These are phyloP conservation scores for Chauna torquata DNA, from an alignment of 2,113 vertebrate genomes.

Conservation along the genomic window DNA sequence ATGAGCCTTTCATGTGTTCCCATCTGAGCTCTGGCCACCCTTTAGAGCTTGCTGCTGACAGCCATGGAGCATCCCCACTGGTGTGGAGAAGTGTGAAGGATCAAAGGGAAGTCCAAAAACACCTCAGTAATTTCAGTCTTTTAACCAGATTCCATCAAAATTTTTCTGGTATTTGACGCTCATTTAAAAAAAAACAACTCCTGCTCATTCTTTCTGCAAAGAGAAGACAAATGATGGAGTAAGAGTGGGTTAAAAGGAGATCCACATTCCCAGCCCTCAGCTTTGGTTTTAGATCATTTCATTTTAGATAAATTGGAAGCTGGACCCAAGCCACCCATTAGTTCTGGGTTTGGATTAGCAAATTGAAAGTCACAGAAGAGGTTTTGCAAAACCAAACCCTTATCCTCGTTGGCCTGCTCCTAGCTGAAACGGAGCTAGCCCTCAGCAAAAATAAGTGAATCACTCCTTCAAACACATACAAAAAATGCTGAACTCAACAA, in stretches of 20 bases:
- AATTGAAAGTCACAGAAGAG: slow-evolving; percentile 27
- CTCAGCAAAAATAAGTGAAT: slow-evolving; percentile 14
- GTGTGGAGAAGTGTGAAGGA: not conserved
- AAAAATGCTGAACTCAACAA: slow-evolving; percentile 54
- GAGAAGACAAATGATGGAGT: not conserved
- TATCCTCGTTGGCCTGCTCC: slow-evolving; percentile 12
- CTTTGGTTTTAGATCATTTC: not conserved
- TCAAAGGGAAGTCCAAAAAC: no score
- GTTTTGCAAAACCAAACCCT: slow-evolving; percentile 40
- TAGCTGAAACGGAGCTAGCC: slow-evolving; percentile 22
- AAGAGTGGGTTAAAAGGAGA: not conserved
- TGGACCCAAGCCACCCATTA: not conserved
- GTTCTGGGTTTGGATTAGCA: slow-evolving; percentile 21
- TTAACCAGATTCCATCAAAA: not conserved
- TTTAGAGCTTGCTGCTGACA: not conserved
- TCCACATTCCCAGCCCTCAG: not conserved
- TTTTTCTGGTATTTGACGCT: not conserved
- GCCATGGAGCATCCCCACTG: not conserved
- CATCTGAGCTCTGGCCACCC: not conserved
- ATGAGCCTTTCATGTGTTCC: no score
- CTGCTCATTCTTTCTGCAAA: not conserved
- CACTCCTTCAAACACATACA: not conserved
- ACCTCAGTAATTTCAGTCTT: not conserved
- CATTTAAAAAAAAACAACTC: not conserved
- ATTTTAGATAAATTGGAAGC: not conserved